Percentiles rank a stretch among this genome's conserved stretches.
These are phyloP conservation scores for Himalopsyche anomala DNA, from an alignment of 2,888 invertebrate genomes.

Conservation along the genomic window DNA sequence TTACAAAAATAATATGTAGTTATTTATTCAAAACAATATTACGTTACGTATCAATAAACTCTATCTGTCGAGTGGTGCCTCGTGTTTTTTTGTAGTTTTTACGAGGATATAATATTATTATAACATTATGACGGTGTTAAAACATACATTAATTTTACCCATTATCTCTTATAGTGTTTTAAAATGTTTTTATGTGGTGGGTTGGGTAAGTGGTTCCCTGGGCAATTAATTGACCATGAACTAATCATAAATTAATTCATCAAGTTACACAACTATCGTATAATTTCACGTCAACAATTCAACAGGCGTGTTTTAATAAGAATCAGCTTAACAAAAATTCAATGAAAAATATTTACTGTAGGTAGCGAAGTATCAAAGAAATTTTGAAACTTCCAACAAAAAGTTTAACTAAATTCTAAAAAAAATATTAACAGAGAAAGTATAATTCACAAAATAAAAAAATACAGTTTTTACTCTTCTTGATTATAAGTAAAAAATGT, in stretches of 20 bases:
- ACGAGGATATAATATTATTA: conserved; percentile 4
- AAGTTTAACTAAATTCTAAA: no score
- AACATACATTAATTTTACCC: conserved; percentile 9
- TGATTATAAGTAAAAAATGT: no score
- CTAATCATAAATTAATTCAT: neutral
- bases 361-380: no score
- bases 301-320: no score
- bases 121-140: conserved; percentile 8
- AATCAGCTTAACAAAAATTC: no score
- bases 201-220: neutral
- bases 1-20: neutral
- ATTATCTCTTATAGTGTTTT: conserved; percentile 26
- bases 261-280: neutral
- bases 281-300: no score
- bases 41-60: neutral
- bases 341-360: no score
- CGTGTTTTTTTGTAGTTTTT: conserved; percentile 28
- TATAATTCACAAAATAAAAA: no score
- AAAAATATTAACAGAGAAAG: no score
- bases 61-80: neutral
- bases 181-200: neutral
- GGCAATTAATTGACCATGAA: conserved; percentile 9
- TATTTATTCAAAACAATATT: neutral
- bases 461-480: no score
- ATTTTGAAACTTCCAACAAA: no score